Evolutionary conservation across 2,113 vertebrate genomes (phyloP).

Genomic region (Suncus etruscus): DNA sequence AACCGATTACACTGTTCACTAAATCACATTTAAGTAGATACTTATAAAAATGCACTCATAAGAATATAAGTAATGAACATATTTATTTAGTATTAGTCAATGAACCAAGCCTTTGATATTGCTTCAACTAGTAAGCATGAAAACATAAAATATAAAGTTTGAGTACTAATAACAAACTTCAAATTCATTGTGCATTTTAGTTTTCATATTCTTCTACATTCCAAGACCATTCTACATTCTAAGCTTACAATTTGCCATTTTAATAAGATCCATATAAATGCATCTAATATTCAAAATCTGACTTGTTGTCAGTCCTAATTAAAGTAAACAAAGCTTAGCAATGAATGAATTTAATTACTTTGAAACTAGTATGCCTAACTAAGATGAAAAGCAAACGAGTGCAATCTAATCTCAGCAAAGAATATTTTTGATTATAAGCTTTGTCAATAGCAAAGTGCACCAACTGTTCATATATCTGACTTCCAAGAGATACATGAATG

Average conservation of each 20-base stretch:
- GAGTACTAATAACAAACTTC: constrained; percentile 49
- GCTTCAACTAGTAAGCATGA: constrained; percentile 45
- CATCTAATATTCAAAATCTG: constrained; percentile 82
- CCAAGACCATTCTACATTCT: constrained; percentile 40
- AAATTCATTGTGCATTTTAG: constrained; percentile 54
- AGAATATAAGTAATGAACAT: not conserved
- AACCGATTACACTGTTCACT: constrained; percentile 31
- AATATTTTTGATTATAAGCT: constrained; percentile 87
- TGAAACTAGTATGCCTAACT: constrained; percentile 78
- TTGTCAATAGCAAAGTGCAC: constrained; percentile 87
- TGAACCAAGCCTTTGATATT: constrained; percentile 3
- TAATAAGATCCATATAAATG: constrained; percentile 76
- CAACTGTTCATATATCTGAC: constrained; percentile 86
- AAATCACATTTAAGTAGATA: not conserved
- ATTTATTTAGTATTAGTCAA: constrained; percentile 40
- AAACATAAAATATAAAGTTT: constrained; percentile 42
- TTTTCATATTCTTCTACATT: constrained; percentile 54
- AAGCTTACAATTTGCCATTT: constrained; percentile 76
- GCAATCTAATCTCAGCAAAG: constrained; percentile 82
- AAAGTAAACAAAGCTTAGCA: constrained; percentile 85
- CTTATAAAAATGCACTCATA: constrained; percentile 22
- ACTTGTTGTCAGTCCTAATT: constrained; percentile 83
- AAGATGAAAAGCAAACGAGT: constrained; percentile 82
- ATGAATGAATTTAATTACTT: constrained; percentile 84
- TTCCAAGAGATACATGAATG: constrained; percentile 88